Evolutionary conservation across 2,888 invertebrate genomes (phyloP).

Genomic region (Eudasyphora cyanicolor): DNA sequence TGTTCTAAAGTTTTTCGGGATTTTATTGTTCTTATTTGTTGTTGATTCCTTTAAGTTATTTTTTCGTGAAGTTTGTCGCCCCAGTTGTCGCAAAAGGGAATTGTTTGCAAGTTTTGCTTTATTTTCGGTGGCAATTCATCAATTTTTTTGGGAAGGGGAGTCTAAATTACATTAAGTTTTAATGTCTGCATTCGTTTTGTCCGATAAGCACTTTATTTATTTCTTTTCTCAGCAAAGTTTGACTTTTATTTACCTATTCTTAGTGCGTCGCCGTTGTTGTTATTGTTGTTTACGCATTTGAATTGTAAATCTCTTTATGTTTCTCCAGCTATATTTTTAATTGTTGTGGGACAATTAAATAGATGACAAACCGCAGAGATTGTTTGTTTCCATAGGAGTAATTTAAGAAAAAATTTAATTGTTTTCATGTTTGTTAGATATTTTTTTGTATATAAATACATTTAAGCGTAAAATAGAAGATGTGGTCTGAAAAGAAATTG

Average conservation of each 20-base stretch:
- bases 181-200: slow-evolving; percentile 3
- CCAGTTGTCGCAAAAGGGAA: neutral
- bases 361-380: too few species aligned
- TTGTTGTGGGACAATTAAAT: too few species aligned
- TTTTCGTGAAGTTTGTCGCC: neutral
- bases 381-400: too few species aligned
- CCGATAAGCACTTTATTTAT: slow-evolving; percentile 4
- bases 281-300: neutral
- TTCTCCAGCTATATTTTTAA: too few species aligned
- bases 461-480: too few species aligned
- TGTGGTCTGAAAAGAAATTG: too few species aligned
- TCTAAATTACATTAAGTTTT: neutral
- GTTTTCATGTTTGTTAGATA: too few species aligned
- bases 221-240: slow-evolving; percentile 1
- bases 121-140: neutral
- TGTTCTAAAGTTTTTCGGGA: neutral
- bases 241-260: neutral
- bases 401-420: too few species aligned
- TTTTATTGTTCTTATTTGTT: neutral
- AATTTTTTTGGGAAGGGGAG: neutral
- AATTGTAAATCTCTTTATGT: neutral
- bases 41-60: neutral
- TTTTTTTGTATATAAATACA: too few species aligned
- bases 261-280: neutral
- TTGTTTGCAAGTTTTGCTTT: neutral